These are phyloP conservation scores for Ommatoiulus sabulosus DNA, from an alignment of 2,888 invertebrate genomes.

Conservation along the genomic window DNA sequence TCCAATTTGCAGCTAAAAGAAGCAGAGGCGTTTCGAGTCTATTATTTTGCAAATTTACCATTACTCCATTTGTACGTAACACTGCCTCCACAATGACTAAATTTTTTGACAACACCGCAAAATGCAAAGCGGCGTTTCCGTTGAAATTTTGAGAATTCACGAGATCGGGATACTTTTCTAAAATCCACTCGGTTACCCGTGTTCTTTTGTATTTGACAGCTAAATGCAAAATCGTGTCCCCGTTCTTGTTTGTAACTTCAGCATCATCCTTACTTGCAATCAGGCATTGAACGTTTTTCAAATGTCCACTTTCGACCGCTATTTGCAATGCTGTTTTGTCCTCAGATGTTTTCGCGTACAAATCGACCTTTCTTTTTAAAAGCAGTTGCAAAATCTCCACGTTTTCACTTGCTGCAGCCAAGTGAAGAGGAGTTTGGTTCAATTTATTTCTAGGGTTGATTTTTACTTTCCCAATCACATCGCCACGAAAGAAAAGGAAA, in stretches of 20 bases:
- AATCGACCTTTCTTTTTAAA: neutral
- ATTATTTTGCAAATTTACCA: neutral
- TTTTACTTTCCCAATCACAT: neutral
- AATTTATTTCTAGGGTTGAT: neutral
- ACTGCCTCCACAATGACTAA: neutral
- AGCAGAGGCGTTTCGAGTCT: neutral
- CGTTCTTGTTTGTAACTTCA: neutral
- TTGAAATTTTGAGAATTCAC: neutral
- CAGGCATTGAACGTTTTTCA: neutral
- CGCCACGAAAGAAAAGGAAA: neutral
- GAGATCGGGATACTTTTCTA: neutral
- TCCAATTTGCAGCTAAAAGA: neutral
- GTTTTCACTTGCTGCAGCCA: neutral
- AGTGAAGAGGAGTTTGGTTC: neutral
- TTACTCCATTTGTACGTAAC: neutral
- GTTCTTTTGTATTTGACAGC: neutral
- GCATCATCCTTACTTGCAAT: neutral
- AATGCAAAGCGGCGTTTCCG: constrained; percentile 11
- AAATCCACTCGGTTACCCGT: neutral
- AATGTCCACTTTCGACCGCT: neutral
- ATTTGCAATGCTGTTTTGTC: constrained; percentile 20
- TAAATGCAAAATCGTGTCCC: constrained; percentile 1
- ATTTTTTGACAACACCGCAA: neutral
- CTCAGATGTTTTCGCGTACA: neutral
- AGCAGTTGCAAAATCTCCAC: neutral